phyloP scores from a whole-genome alignment of 2,888 invertebrate species.

The Apomyelois bistriatella region DNA sequence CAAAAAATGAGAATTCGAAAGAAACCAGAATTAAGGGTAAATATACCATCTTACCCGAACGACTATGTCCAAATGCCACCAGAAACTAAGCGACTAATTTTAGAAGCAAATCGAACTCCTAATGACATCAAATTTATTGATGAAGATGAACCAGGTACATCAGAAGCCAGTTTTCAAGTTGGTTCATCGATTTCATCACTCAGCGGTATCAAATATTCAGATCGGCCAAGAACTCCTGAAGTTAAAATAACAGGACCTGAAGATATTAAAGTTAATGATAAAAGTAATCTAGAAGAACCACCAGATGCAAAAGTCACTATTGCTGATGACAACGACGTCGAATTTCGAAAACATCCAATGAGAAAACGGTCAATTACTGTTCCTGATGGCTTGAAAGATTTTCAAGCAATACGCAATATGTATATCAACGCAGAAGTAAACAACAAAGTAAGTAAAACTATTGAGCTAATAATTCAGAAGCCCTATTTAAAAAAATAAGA shows the following conservation, averaged over 20 bases:
- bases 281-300: conserved; percentile 16
- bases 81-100: conserved; percentile 43
- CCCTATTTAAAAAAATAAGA: no score
- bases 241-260: conserved; percentile 47
- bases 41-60: conserved; percentile 57
- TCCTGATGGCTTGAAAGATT: conserved; percentile 80
- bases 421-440: conserved; percentile 4
- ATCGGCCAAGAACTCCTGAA: conserved; percentile 56
- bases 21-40: conserved; percentile 57
- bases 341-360: conserved; percentile 37
- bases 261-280: conserved; percentile 23
- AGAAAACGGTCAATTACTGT: conserved; percentile 83
- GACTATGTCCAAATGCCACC: conserved; percentile 69
- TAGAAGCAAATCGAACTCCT: conserved; percentile 34
- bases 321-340: conserved; percentile 34
- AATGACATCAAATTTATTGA: conserved; percentile 42
- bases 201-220: conserved; percentile 8
- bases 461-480: neutral
- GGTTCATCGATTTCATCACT: neutral
- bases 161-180: conserved; percentile 52
- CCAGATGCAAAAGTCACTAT: conserved; percentile 5
- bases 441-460: neutral
- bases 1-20: conserved; percentile 50
- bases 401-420: conserved; percentile 48
- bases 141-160: conserved; percentile 26